These are phyloP conservation scores for Volucella zonaria DNA, from an alignment of 2,888 invertebrate genomes.

Conservation along the genomic window DNA sequence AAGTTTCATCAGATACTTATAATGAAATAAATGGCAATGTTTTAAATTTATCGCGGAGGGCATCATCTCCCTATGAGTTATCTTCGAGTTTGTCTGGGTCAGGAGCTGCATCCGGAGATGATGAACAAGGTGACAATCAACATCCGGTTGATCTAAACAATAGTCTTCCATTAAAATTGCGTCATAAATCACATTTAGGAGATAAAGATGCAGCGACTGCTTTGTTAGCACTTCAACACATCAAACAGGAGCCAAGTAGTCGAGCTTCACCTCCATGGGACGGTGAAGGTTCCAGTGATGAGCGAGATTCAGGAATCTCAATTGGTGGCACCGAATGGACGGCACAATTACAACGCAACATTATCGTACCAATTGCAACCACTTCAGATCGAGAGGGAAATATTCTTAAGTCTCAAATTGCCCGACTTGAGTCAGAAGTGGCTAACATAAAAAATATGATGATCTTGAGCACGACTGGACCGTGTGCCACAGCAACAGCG, in stretches of 20 bases:
- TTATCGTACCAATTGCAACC: slow-evolving; percentile 71
- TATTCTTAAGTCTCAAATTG: slow-evolving; percentile 92
- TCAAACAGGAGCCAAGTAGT: slow-evolving; percentile 92
- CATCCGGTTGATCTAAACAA: slow-evolving; percentile 87
- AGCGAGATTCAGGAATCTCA: slow-evolving; percentile 94
- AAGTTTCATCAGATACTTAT: slow-evolving; percentile 33
- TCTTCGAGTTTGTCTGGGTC: slow-evolving; percentile 87
- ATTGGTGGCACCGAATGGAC: slow-evolving; percentile 84
- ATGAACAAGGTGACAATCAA: slow-evolving; percentile 82
- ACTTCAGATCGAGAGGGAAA: slow-evolving; percentile 84
- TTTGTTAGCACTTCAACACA: slow-evolving; percentile 91
- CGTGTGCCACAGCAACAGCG: slow-evolving; percentile 65
- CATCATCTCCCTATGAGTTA: slow-evolving; percentile 90
- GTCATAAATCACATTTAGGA: slow-evolving; percentile 95
- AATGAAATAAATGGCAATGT: slow-evolving; percentile 83
- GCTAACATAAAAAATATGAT: slow-evolving; percentile 93
- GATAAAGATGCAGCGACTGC: slow-evolving; percentile 94
- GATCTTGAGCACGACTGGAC: slow-evolving; percentile 84
- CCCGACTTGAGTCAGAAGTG: slow-evolving; percentile 94
- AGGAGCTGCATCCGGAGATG: slow-evolving; percentile 84
- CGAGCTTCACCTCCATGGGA: slow-evolving; percentile 90
- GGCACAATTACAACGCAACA: slow-evolving; percentile 79
- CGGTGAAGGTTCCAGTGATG: slow-evolving; percentile 94
- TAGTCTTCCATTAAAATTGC: slow-evolving; percentile 93
- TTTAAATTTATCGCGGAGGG: slow-evolving; percentile 87